Evolutionary conservation across 2,113 vertebrate species (phyloP).

Genomic region (Phylloscopus trochiloides): DNA sequence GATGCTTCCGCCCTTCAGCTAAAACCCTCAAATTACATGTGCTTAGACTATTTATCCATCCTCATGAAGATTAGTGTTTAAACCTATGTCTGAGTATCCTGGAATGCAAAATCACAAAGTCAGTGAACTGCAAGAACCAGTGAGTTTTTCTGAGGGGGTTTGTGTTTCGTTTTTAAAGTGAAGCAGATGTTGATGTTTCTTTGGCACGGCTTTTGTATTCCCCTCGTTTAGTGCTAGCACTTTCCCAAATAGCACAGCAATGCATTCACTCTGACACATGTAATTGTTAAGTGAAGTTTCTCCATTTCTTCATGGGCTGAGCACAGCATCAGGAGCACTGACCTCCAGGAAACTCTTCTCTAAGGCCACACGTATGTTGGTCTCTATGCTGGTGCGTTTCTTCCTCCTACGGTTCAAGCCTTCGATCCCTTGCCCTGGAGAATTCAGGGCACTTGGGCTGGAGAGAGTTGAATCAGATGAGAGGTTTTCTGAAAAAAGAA

Average conservation of each 20-base stretch:
- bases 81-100: not conserved
- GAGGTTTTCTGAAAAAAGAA: slow-evolving; percentile 89
- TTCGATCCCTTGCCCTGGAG: slow-evolving; percentile 90
- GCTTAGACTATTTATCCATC: not conserved
- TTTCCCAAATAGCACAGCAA: not conserved
- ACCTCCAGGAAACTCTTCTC: slow-evolving; percentile 99
- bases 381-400: slow-evolving; percentile 99
- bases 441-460: slow-evolving; percentile 94
- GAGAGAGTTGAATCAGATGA: slow-evolving; percentile 93
- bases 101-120: not conserved
- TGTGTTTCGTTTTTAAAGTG: not conserved
- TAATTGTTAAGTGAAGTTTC: not conserved
- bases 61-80: not conserved
- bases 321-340: slow-evolving; percentile 27
- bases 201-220: not conserved
- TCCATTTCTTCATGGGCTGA: not conserved
- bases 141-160: not conserved
- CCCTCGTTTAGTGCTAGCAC: not conserved
- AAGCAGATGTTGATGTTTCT: not conserved
- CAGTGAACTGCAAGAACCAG: not conserved
- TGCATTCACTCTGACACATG: not conserved
- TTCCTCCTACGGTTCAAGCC: slow-evolving; percentile 98
- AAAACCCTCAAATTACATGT: not conserved
- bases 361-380: slow-evolving; percentile 99
- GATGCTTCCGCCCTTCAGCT: not conserved